Evolutionary conservation across 2,888 invertebrate genomes (phyloP), one percentile per base, ranked within the genome.

Genomic region (Tanypteryx hageni): DNA sequence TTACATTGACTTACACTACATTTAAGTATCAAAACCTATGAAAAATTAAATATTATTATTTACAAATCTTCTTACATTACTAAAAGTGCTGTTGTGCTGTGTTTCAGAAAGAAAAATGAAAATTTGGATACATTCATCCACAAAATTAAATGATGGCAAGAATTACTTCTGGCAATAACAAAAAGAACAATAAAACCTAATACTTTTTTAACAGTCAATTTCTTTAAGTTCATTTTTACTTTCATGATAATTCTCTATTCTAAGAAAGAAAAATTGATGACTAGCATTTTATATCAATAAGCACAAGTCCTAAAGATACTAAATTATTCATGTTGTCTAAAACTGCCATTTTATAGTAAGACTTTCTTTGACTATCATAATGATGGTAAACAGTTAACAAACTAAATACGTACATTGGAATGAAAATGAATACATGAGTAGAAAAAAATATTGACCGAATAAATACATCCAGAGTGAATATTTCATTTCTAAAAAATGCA

Each of bases 231-330:
- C 44, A 44, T 44, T 44, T 44, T 44, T 44, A 44, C 44, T 44
- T 44, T 44, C 44, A 5, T 44, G 44, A 44, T 44, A 3, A 18
- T 83, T 16, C 56, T n/a, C 57, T 83, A 16, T 13, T 57, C 83
- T 83, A 83, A 10, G 44, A 44, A 83, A 44, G 18, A 83, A 56
- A 83, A 82, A 82, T 9, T 16, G 16, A 83, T 83, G 83, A 83
- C 83, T 83, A 83, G 83, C 83, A 83, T 56, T 83, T 18, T 57
- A 83, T 57, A 83, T 44, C n/a, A 56, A 57, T 83, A 83, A 83
- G 83, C 83, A 83, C 56, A 83, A 83, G 83, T 57, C 83, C 83
- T 83, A 83, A 44, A 44, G 1, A 44, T 44, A 44, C 44, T 44
- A 44, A 44, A 44, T 44, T 44, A 44, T 44, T 44, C 5, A 44